These are phyloP conservation scores for cattle (Bos taurus) DNA, from an alignment of 2,113 vertebrate genomes.

Conservation along the genomic window ARS-UCD2.0 NC_037354.1:13170501-13171000, in stretches of 20 bases:
- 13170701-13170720: background rate
- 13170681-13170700: background rate
- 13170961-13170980: slow-evolving; percentile 61
- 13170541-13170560: background rate
- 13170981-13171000: slow-evolving; percentile 66
- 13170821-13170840: background rate
- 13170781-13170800: background rate
- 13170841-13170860: background rate
- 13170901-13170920: background rate
- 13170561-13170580: background rate
- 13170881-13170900: background rate
- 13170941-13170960: background rate
- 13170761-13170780: background rate
- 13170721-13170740: background rate
- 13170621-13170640: background rate
- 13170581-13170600: background rate
- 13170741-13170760: background rate
- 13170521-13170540: background rate
- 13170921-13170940: background rate
- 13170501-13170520: background rate
- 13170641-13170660: background rate
- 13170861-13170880: background rate
- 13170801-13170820: background rate
- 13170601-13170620: slow-evolving; percentile 18
- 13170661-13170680: background rate